Evolutionary conservation across 2,888 invertebrate genomes (phyloP).

Genomic region (Monochamus alternatus): DNA sequence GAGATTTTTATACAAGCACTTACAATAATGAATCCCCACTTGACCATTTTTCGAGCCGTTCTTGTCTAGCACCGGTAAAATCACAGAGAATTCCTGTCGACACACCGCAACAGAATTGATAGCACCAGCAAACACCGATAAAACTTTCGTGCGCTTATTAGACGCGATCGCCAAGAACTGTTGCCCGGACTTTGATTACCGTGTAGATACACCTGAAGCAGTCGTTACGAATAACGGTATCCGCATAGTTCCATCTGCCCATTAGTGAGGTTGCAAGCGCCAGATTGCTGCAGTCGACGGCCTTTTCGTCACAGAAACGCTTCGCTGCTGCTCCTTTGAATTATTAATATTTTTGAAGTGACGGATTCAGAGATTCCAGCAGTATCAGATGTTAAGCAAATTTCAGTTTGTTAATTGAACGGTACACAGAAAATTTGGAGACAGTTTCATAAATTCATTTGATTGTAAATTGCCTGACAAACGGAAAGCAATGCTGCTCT

Average conservation of each 20-base stretch:
- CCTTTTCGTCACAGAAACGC: neutral
- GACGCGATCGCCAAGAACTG: constrained; percentile 57
- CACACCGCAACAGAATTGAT: constrained; percentile 25
- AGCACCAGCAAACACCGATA: constrained; percentile 26
- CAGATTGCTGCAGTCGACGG: neutral
- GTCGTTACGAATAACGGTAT: constrained; percentile 62
- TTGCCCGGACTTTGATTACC: constrained; percentile 57
- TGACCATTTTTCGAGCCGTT: constrained; percentile 21
- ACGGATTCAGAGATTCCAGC: too few species aligned
- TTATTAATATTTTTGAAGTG: too few species aligned
- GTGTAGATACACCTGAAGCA: constrained; percentile 57
- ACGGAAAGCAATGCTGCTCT: too few species aligned
- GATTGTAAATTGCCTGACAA: too few species aligned
- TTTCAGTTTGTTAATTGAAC: too few species aligned
- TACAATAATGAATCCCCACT: constrained; percentile 30
- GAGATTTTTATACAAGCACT: neutral
- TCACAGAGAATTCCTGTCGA: constrained; percentile 17
- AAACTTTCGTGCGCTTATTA: neutral
- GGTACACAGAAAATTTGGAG: too few species aligned
- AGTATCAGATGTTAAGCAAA: too few species aligned
- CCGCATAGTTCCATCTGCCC: constrained; percentile 60
- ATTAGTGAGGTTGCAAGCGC: constrained; percentile 11
- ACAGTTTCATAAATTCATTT: too few species aligned
- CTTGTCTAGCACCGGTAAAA: constrained; percentile 15
- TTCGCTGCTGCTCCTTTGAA: neutral